phyloP scores from a whole-genome alignment of 2,888 invertebrate genomes.

The Lingula anatina region DNA sequence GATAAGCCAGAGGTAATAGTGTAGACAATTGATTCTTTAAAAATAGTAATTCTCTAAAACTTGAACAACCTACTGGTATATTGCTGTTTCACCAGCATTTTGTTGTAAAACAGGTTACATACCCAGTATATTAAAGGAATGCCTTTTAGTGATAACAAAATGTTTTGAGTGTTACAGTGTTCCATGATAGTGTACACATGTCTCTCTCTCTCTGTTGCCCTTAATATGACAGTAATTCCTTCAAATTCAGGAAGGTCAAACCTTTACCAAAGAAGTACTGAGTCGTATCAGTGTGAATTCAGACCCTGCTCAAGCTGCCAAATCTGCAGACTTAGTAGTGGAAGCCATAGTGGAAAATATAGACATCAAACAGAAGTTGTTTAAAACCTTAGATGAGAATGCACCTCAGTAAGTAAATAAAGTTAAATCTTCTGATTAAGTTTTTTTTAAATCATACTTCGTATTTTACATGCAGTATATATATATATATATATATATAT shows the following conservation, averaged over 20 bases:
- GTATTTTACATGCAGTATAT: not conserved
- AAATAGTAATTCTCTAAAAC: no score
- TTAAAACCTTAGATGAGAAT: constrained; percentile 64
- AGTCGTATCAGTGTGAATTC: constrained; percentile 62
- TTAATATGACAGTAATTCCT: no score
- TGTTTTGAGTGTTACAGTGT: no score
- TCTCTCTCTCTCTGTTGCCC: no score
- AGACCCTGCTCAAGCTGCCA: constrained; percentile 61
- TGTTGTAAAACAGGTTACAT: no score
- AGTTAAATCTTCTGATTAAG: not conserved
- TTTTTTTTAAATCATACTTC: not conserved
- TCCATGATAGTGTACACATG: no score
- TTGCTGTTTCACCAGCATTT: no score
- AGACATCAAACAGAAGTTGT: constrained; percentile 70
- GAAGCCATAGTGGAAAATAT: constrained; percentile 85
- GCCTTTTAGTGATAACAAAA: no score
- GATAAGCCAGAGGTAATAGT: constrained; percentile 46
- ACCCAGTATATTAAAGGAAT: no score
- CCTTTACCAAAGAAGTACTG: constrained; percentile 64
- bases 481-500: not conserved
- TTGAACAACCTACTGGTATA: no score
- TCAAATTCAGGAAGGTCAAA: constrained; percentile 60
- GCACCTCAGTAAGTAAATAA: constrained; percentile 44
- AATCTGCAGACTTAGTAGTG: constrained; percentile 69
- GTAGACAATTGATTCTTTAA: not conserved